Conservation (phyloP, 2,113 vertebrate species). For the Chaenogobius annularis region DNA sequence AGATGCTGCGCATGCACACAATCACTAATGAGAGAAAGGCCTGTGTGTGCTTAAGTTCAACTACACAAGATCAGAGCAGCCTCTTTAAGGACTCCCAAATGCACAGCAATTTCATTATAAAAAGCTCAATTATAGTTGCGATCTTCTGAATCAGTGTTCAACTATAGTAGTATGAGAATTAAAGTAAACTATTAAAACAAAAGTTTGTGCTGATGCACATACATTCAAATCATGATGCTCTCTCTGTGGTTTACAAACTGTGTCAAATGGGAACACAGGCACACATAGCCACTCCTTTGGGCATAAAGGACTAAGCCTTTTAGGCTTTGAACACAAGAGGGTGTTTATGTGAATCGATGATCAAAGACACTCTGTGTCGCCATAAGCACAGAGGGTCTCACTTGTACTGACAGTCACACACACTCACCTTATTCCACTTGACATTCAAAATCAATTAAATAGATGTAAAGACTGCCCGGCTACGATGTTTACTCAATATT, state of each 20-base stretch:
- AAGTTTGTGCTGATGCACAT: background rate
- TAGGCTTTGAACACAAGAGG: conserved; percentile 72
- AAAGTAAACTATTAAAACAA: background rate
- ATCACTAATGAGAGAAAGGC: conserved; percentile 88
- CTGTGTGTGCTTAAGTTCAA: conserved; percentile 26
- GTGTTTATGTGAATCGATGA: conserved; percentile 73
- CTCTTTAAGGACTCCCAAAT: conserved; percentile 85
- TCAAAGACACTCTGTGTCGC: conserved; percentile 61
- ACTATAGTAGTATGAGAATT: background rate
- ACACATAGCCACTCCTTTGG: conserved; percentile 29
- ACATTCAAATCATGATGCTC: background rate
- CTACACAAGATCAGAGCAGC: conserved; percentile 85
- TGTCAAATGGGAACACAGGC: conserved; percentile 12
- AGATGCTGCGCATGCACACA: conserved; percentile 97
- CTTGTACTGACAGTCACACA: conserved; percentile 38
- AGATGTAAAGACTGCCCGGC: conserved; percentile 58
- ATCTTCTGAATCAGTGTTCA: background rate
- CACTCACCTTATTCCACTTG: conserved; percentile 53
- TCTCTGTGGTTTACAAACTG: conserved; percentile 28
- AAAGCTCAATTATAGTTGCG: background rate
- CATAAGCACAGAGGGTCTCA: conserved; percentile 55
- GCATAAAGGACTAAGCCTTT: conserved; percentile 57
- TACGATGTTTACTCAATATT: conserved; percentile 63
- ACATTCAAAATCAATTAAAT: conserved; percentile 75
- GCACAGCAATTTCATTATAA: background rate